Base-by-base conservation (phyloP, 2,113 vertebrate genomes). In the Etia nguti region DNA sequence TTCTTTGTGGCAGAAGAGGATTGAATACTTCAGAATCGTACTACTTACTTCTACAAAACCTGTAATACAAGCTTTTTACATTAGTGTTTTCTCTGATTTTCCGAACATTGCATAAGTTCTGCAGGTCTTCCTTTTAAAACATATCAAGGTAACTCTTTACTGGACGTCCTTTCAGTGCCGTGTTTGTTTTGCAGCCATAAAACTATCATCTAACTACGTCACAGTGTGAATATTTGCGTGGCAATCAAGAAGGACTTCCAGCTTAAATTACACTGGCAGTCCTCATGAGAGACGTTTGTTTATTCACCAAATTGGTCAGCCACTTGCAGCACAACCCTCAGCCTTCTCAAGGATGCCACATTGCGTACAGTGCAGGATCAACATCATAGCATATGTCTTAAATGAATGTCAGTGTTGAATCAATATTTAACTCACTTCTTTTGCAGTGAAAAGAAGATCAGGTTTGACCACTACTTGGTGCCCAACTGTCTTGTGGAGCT, bases 401-500 rank as follows among this genome's bases (percentile, higher is more conserved):
- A 46, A 73, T 73, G 24, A 26, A 75, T 0, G 9, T 75, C 43
- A 0, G 2, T 20, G 24, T 29, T 20, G 10, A 29, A 48, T 75
- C 15, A 12, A 68, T 24, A 4, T n/a, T 31, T 15, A 10, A 68
- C 29, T 36, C 8, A 0, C 34, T 38, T 48, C 26, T 43, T 10
- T 26, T 88, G 41, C 92, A 97, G 96, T 90, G 96, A 96, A 84
- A 97, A 96, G 95, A 97, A 96, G 92, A 94, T 97, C 77, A 95
- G 73, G 87, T 96, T 92, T 80, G 97, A 97, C 80, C 96, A 96
- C 92, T 97, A 97, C 86, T 89, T 97, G 87, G 96, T 97, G 34
- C 97, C 96, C 10, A 97, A 97, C 55, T 79, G 93, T 11, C 87
- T 97, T 91, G 93, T 97, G 92, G 97, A 97, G 92, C 94, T 97